Percentiles rank a stretch among this genome's conserved stretches.
phyloP scores from a whole-genome alignment of 2,888 invertebrate genomes.

The Phalera bucephala region DNA sequence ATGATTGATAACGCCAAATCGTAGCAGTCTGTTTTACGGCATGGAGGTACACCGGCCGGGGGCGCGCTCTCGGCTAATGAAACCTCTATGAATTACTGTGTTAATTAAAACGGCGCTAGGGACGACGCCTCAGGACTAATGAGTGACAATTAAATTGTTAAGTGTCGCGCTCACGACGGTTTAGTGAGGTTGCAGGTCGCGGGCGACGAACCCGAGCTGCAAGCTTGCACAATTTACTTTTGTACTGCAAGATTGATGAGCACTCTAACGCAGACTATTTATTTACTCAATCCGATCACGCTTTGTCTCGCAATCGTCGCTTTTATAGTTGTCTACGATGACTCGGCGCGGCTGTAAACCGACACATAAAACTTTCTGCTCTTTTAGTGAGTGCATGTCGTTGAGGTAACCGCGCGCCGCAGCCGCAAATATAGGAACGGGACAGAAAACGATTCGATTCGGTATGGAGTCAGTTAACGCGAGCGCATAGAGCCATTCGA shows the following conservation, averaged over 20 bases:
- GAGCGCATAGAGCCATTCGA: conserved; percentile 49
- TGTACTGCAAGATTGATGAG: conserved; percentile 75
- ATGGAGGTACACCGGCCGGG: conserved; percentile 21
- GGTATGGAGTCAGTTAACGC: conserved; percentile 49
- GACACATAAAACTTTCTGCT: conserved; percentile 58
- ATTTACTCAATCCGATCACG: conserved; percentile 77
- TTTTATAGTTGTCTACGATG: conserved; percentile 64
- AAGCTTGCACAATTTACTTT: conserved; percentile 72
- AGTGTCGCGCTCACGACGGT: conserved; percentile 71
- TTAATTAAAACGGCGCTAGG: conserved; percentile 64
- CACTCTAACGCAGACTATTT: conserved; percentile 71
- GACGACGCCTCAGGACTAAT: conserved; percentile 71
- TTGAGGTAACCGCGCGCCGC: conserved; percentile 15
- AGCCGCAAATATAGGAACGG: conserved; percentile 43
- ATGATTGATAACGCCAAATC: conserved; percentile 62
- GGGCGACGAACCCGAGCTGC: conserved; percentile 67
- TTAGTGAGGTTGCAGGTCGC: conserved; percentile 72
- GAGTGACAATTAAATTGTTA: conserved; percentile 78
- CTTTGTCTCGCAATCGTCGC: conserved; percentile 72
- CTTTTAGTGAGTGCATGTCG: conserved; percentile 31
- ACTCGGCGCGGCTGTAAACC: conserved; percentile 59
- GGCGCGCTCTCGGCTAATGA: conserved; percentile 51
- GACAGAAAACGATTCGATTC: conserved; percentile 43
- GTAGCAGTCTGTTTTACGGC: conserved; percentile 30
- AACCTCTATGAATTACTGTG: conserved; percentile 64